Base-by-base conservation (phyloP, 1,140 invertebrate genomes). In the Sarcophaga peregrina region DNA sequence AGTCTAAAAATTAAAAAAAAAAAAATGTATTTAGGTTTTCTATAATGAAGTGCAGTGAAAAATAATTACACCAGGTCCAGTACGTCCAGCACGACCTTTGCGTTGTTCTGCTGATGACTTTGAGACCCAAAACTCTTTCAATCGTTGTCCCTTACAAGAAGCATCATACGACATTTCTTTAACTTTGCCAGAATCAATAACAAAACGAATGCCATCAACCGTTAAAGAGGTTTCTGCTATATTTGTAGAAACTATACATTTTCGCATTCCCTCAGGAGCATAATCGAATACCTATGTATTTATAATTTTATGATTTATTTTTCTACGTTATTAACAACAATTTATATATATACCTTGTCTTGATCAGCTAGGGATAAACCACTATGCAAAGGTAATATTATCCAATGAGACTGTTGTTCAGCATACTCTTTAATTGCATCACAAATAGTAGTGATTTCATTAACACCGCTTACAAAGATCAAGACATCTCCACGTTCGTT, bases 221-320 rank as follows among this genome's bases (percentile, higher is more conserved):
- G 99, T 99, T 6, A 99, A 95, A 7, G 98, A 99, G 0, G 99
- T 99, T 92, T 99, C 99, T 0, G 99, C 98, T 83, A 99, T 99
- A 88, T 99, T 99, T n/a, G 98, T 99, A 1, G 98, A 97, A 3
- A 99, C 94, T 84, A 99, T 98, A 90, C 98, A 99, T 91, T 99
- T 99, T 84, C 98, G 92, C 1, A 98, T 93, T 45, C 97, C 97
- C 83, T 98, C 96, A 20, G 98, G 98, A n/a, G 98, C 93, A 90
- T 98, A 97, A 87, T 99, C 97, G 91, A 99, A 99, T 8, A 99
- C 97, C 95, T 96, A 84, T 96, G 84, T 54, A 90, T 91, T 13
- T 76, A 75, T 10, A 73, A 50, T 17, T 72, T 68, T 54, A 45
- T 13, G 15, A 15, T 62, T 72, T 13, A n/a, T 8, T 15, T 11